These are phyloP conservation scores for Prionailurus viverrinus DNA, from an alignment of 2,113 vertebrate genomes.

Conservation along the genomic window DNA sequence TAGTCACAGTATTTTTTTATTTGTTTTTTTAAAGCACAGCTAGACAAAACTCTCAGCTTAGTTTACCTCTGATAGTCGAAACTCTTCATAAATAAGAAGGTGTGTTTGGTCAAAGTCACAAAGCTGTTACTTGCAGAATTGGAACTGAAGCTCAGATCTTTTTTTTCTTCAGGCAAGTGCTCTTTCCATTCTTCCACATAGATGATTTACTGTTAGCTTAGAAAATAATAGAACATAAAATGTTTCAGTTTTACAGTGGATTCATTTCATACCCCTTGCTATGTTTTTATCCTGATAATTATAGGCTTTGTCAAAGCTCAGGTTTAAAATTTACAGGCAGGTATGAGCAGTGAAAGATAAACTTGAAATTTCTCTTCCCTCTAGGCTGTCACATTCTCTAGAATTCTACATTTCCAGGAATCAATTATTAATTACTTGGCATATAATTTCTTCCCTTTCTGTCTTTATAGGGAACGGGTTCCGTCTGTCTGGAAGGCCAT, in stretches of 20 bases:
- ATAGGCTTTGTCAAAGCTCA: conserved; percentile 62
- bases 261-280: conserved; percentile 61
- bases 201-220: not conserved
- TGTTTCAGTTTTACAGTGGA: not conserved
- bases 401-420: conserved; percentile 30
- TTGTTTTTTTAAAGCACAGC: not conserved
- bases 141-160: not conserved
- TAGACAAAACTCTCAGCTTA: not conserved
- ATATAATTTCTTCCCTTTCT: conserved; percentile 53
- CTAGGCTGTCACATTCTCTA: conserved; percentile 59
- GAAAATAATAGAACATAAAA: conserved; percentile 54
- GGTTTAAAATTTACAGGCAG: conserved; percentile 73
- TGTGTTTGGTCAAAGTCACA: conserved; percentile 55
- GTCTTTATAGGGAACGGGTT: conserved; percentile 81
- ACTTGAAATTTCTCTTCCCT: conserved; percentile 58
- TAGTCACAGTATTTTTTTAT: not conserved
- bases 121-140: conserved; percentile 21
- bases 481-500: conserved; percentile 86
- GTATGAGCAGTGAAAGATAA: conserved; percentile 71
- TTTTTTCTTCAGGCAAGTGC: not conserved
- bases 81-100: conserved; percentile 15
- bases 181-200: conserved; percentile 14
- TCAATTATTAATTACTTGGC: conserved; percentile 57
- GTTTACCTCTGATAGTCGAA: not conserved
- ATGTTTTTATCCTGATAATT: conserved; percentile 68